Evolutionary conservation across 2,797 vertebrate species (phyloP).

Genomic region (Diglossa cyanea): DNA sequence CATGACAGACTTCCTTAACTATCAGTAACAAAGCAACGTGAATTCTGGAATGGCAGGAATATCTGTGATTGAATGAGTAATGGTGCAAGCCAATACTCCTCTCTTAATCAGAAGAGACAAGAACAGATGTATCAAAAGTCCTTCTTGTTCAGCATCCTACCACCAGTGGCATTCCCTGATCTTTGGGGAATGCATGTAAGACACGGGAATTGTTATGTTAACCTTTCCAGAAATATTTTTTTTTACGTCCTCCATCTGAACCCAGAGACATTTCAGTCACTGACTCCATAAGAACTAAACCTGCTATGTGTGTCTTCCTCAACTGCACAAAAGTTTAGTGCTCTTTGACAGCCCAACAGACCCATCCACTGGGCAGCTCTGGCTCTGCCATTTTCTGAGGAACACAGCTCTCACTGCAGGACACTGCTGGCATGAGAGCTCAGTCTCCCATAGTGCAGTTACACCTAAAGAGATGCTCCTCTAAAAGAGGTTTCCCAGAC

Average conservation of each 20-base stretch:
- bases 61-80: not conserved
- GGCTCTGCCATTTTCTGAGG: not conserved
- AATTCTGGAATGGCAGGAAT: not conserved
- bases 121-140: not conserved
- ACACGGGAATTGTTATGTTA: not conserved
- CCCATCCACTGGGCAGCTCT: not conserved
- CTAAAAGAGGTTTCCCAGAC: not conserved
- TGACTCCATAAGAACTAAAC: not conserved
- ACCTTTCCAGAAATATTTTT: not conserved
- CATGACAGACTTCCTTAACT: not conserved
- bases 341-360: not conserved
- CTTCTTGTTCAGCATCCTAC: not conserved
- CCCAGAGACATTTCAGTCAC: not conserved
- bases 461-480: not conserved
- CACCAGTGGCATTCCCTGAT: not conserved
- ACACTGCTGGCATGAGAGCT: not conserved
- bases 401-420: not conserved
- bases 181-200: not conserved
- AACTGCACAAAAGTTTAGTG: accelerated
- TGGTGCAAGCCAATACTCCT: not conserved
- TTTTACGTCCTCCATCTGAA: not conserved
- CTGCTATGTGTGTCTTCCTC: not conserved
- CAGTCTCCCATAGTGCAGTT: not conserved
- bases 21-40: not conserved
- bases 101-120: not conserved